Percentiles rank a stretch among this genome's conserved stretches.
Evolutionary conservation across 2,113 vertebrate genomes (phyloP).

Genomic region (Argyrosomus japonicus): DNA sequence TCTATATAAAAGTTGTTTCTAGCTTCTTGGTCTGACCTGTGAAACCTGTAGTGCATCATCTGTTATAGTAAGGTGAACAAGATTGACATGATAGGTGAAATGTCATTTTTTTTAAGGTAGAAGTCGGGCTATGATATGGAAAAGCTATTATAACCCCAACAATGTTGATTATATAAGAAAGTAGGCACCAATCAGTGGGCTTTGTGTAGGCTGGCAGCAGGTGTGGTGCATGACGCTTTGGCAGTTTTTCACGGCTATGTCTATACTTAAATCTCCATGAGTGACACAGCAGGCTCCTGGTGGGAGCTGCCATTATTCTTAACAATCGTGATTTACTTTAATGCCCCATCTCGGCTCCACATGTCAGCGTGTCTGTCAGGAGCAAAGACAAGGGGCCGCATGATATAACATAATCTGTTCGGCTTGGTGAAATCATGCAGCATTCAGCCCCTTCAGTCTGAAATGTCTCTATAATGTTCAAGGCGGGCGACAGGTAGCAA

Average conservation of each 20-base stretch:
- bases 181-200: constrained; percentile 57
- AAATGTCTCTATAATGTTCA: constrained; percentile 15
- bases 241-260: constrained; percentile 37
- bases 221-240: constrained; percentile 23
- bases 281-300: constrained; percentile 61
- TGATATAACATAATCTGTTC: constrained; percentile 43
- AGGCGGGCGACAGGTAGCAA: background rate
- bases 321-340: constrained; percentile 66
- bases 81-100: background rate
- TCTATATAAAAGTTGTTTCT: constrained; percentile 4
- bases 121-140: constrained; percentile 1
- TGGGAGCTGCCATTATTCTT: constrained; percentile 65
- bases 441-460: constrained; percentile 20
- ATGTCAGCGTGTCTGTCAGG: constrained; percentile 50
- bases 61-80: background rate
- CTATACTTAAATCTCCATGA: constrained; percentile 54
- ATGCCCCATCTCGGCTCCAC: constrained; percentile 48
- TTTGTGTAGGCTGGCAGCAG: constrained; percentile 58
- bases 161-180: constrained; percentile 44
- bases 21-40: background rate
- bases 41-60: background rate
- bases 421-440: constrained; percentile 47
- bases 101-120: constrained; percentile 15
- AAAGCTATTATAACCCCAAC: constrained; percentile 27
- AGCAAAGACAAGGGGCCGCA: constrained; percentile 19